Evolutionary conservation across 1,140 invertebrate species (phyloP).

Genomic region (Lepidurus packardi): DNA sequence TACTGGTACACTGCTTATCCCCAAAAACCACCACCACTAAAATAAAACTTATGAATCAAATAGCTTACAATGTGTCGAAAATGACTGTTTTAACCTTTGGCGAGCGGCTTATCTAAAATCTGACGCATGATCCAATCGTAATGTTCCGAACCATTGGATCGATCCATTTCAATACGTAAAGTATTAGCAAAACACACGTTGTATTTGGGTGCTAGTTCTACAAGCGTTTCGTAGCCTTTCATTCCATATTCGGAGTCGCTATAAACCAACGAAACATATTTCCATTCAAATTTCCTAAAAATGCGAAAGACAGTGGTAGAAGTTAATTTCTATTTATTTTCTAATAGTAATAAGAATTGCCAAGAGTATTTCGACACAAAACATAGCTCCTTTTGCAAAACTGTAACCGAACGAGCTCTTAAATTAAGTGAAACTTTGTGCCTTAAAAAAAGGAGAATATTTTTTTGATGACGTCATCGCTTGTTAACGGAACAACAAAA

Average conservation of each 20-base stretch:
- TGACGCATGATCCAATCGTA: constrained; percentile 49
- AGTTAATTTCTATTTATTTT: not conserved
- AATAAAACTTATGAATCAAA: constrained; percentile 32
- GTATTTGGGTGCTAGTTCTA: constrained; percentile 47
- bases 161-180: not conserved
- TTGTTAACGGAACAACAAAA: no score
- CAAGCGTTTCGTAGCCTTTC: constrained; percentile 51
- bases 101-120: constrained; percentile 41
- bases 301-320: constrained; percentile 5
- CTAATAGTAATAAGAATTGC: not conserved
- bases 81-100: constrained; percentile 38
- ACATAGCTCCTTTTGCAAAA: no score
- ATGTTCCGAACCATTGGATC: not conserved
- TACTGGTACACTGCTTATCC: constrained; percentile 48
- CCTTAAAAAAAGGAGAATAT: no score
- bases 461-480: no score
- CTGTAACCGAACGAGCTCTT: no score
- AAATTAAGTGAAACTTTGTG: no score
- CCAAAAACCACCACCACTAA: constrained; percentile 54
- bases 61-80: not conserved
- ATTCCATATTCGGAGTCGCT: constrained; percentile 51
- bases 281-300: constrained; percentile 51
- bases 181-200: constrained; percentile 50
- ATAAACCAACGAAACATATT: constrained; percentile 56
- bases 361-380: not conserved